Conservation (phyloP, 2,797 vertebrate species). For the Oreonectes daqikongensis region DNA sequence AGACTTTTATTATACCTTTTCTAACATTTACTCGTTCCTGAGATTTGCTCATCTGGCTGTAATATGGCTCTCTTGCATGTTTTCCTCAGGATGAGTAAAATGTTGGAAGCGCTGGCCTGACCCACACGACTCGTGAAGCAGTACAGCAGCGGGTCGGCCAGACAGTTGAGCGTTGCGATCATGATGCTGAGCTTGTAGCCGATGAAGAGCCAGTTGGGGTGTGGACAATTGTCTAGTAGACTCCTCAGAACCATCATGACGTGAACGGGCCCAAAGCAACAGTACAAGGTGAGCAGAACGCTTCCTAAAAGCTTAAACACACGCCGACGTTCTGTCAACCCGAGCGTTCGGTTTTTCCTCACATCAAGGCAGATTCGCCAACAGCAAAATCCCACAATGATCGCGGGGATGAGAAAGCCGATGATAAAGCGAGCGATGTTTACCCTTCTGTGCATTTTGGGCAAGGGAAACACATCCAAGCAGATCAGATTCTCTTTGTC, state of each 20-base stretch:
- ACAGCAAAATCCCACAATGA: slow-evolving; percentile 79
- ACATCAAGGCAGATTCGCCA: slow-evolving; percentile 78
- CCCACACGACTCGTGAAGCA: slow-evolving; percentile 85
- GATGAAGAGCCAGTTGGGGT: slow-evolving; percentile 56
- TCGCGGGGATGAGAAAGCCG: slow-evolving; percentile 79
- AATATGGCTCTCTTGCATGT: slow-evolving; percentile 23
- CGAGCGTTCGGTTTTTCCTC: slow-evolving; percentile 80
- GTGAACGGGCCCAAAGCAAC: slow-evolving; percentile 87
- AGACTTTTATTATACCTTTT: too few relatives aligned
- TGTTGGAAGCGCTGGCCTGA: slow-evolving; percentile 58
- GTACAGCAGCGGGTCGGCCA: slow-evolving; percentile 87
- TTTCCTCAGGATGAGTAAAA: slow-evolving; percentile 55
- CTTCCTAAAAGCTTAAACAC: slow-evolving; percentile 77
- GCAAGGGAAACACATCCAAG: slow-evolving; percentile 78
- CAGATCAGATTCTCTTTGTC: slow-evolving; percentile 68
- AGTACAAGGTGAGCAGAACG: slow-evolving; percentile 78
- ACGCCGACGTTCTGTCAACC: slow-evolving; percentile 75
- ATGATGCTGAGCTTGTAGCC: slow-evolving; percentile 79
- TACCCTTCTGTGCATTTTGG: slow-evolving; percentile 61
- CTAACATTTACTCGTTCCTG: neutral
- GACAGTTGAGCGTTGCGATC: slow-evolving; percentile 83
- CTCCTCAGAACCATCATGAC: slow-evolving; percentile 77
- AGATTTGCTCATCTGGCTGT: neutral
- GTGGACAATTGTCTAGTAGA: slow-evolving; percentile 61
- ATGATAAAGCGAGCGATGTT: slow-evolving; percentile 74